Evolutionary conservation across 2,888 invertebrate species (phyloP).

Genomic region (Dinocampus coccinellae): DNA sequence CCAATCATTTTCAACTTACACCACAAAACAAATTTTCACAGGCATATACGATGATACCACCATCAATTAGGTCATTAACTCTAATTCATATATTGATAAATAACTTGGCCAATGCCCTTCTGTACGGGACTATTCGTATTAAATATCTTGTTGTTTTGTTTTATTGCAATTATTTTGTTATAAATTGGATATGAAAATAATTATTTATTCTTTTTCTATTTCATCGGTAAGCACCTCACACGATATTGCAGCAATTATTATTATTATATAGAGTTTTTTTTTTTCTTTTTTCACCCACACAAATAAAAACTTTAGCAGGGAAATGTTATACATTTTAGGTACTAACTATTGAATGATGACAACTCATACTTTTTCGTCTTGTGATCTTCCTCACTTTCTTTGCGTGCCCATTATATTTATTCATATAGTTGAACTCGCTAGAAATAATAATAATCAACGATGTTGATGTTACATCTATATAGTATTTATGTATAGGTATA

Average conservation of each 20-base stretch:
- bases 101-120: no score
- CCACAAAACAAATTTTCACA: background rate
- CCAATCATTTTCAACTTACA: conserved; percentile 39
- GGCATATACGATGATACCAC: background rate
- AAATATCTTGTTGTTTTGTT: background rate
- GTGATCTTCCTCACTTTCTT: background rate
- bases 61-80: no score
- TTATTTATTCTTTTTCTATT: no score
- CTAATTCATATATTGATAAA: background rate
- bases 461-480: background rate
- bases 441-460: conserved; percentile 22
- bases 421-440: conserved; percentile 27
- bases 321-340: no score
- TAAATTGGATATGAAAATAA: no score
- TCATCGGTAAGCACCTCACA: no score
- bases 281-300: no score
- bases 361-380: conserved; percentile 23
- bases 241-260: no score
- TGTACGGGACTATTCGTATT: background rate
- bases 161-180: background rate
- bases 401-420: conserved; percentile 22
- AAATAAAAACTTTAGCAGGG: no score
- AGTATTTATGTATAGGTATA: no score
- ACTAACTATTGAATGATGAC: conserved; percentile 33
- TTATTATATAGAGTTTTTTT: no score